Evolutionary conservation across 2,888 invertebrate genomes (phyloP).

Genomic region (Apeira syringaria): DNA sequence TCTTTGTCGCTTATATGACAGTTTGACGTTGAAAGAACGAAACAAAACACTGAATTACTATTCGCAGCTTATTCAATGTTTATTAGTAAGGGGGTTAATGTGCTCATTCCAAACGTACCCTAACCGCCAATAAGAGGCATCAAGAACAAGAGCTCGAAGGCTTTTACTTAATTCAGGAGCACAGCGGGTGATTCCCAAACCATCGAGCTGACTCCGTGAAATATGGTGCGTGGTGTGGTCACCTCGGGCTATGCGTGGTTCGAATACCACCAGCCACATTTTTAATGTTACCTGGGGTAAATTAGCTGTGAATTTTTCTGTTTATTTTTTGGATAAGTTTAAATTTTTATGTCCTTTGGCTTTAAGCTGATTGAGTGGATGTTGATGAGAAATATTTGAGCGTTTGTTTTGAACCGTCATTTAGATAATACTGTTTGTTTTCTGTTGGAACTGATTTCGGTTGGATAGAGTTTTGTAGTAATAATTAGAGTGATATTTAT

Average conservation of each 20-base stretch:
- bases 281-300: conserved; percentile 36
- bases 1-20: too few species aligned
- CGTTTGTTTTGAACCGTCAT: too few species aligned
- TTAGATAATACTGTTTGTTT: too few species aligned
- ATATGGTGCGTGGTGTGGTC: conserved; percentile 72
- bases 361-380: conserved; percentile 8
- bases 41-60: too few species aligned
- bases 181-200: conserved; percentile 86
- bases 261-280: conserved; percentile 49
- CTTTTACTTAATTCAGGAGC: conserved; percentile 89
- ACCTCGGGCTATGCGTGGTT: conserved; percentile 72
- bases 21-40: too few species aligned
- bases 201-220: conserved; percentile 65
- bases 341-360: conserved; percentile 16
- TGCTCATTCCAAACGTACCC: conserved; percentile 39
- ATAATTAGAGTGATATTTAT: too few species aligned
- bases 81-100: too few species aligned
- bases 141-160: conserved; percentile 86
- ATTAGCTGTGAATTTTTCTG: conserved; percentile 40
- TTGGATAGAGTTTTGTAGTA: too few species aligned
- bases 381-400: background rate
- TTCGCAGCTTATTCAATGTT: too few species aligned
- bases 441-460: too few species aligned
- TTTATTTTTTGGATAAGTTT: conserved; percentile 21
- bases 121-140: conserved; percentile 68